Evolutionary conservation across 2,797 vertebrate genomes (phyloP).

Genomic region (Naso thynnoides): DNA sequence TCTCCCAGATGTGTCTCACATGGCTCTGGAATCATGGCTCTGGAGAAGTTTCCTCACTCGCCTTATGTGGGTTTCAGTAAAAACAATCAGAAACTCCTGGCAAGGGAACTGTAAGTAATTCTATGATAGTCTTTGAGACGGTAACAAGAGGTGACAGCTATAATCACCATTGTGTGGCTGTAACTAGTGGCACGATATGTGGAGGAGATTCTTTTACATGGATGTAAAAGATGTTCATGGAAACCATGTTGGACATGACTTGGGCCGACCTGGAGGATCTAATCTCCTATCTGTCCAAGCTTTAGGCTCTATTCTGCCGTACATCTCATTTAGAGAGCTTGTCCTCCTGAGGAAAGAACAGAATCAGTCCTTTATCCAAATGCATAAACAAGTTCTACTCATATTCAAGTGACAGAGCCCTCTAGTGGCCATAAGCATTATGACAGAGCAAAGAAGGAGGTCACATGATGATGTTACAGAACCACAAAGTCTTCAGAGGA

Average conservation of each 20-base stretch:
- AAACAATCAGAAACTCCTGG: slow-evolving; percentile 77
- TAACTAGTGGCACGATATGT: slow-evolving; percentile 54
- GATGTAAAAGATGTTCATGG: slow-evolving; percentile 56
- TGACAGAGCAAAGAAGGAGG: neutral
- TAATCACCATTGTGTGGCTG: slow-evolving; percentile 67
- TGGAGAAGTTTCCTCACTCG: slow-evolving; percentile 63
- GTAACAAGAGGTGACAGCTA: slow-evolving; percentile 75
- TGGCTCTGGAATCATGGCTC: slow-evolving; percentile 72
- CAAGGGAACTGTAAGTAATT: slow-evolving; percentile 63
- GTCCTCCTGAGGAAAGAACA: neutral
- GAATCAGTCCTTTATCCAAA: neutral
- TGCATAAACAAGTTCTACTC: neutral
- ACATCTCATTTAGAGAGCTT: slow-evolving; percentile 10
- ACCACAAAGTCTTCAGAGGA: neutral
- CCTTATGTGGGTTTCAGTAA: slow-evolving; percentile 67
- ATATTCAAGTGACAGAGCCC: neutral
- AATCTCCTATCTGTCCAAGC: slow-evolving; percentile 12
- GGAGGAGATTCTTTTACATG: slow-evolving; percentile 62
- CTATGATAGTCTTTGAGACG: slow-evolving; percentile 68
- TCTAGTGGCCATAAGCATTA: neutral
- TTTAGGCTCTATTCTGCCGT: slow-evolving; percentile 23
- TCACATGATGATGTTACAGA: neutral
- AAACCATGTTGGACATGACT: slow-evolving; percentile 59
- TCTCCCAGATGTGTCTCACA: slow-evolving; percentile 81
- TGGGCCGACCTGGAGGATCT: slow-evolving; percentile 23